A percentile compares a stretch with the other conserved stretches of the same genome.
phyloP scores from a whole-genome alignment of 2,797 vertebrate genomes.

The Adrianichthys oophorus region DNA sequence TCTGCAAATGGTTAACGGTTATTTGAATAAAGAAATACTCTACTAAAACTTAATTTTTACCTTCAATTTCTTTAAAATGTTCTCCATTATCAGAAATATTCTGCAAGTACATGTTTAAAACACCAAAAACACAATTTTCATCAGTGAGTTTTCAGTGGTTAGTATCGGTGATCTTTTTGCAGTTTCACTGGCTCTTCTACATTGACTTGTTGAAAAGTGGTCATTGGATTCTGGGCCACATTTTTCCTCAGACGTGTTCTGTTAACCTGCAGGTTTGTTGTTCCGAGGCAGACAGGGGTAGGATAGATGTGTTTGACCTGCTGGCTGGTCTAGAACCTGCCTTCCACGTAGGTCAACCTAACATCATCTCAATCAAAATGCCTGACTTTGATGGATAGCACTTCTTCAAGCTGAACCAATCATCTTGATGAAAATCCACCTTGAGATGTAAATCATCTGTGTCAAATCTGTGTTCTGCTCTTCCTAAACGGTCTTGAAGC shows the following conservation, averaged over 20 bases:
- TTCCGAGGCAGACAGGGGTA: slow-evolving; percentile 11
- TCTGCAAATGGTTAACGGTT: no score
- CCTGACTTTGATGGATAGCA: slow-evolving; percentile 8
- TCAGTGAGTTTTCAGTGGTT: no score
- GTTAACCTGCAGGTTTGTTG: slow-evolving; percentile 34
- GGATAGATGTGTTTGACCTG: slow-evolving; percentile 51
- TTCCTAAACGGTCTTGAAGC: slow-evolving; percentile 2
- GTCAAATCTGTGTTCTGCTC: background rate
- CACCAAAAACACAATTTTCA: no score
- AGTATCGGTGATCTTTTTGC: no score
- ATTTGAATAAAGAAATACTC: no score
- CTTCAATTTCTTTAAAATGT: no score
- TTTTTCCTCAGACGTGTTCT: slow-evolving; percentile 1
- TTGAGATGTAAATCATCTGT: background rate
- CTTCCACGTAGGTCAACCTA: slow-evolving; percentile 19
- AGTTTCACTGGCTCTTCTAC: no score
- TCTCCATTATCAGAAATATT: no score
- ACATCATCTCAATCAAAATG: background rate
- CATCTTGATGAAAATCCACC: slow-evolving; percentile 21
- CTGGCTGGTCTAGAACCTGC: slow-evolving; percentile 16
- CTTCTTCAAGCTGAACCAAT: background rate
- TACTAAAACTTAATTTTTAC: no score
- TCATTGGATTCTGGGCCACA: no score
- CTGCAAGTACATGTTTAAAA: no score
- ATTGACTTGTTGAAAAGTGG: no score